These are phyloP conservation scores for Mustelus asterias DNA, from an alignment of 2,113 vertebrate species.

Conservation along the genomic window DNA sequence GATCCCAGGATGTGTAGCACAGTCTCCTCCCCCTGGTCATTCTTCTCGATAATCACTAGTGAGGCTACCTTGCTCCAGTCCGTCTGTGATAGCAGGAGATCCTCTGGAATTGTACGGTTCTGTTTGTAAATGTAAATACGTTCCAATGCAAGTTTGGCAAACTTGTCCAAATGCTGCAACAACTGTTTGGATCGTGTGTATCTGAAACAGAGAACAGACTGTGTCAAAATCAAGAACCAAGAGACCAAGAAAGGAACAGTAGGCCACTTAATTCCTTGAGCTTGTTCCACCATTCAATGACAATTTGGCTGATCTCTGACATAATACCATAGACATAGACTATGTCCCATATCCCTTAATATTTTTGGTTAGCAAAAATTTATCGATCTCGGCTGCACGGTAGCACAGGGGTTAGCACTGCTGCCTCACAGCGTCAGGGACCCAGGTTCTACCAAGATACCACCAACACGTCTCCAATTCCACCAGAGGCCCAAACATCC, in stretches of 20 bases:
- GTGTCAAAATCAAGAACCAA: neutral
- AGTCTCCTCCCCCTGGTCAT: slow-evolving; percentile 41
- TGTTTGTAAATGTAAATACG: slow-evolving; percentile 51
- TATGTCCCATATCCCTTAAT: neutral
- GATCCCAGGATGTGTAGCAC: neutral
- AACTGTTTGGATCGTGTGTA: slow-evolving; percentile 57
- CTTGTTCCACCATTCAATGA: neutral
- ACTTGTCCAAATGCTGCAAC: slow-evolving; percentile 60
- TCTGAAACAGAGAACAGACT: slow-evolving; percentile 43
- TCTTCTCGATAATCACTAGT: slow-evolving; percentile 59
- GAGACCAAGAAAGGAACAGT: neutral
- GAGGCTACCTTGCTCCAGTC: slow-evolving; percentile 51
- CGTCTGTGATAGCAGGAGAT: neutral
- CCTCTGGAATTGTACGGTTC: fast-evolving
- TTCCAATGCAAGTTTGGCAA: slow-evolving; percentile 53
- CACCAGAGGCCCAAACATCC: no score
- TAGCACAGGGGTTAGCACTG: no score
- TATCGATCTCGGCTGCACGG: neutral
- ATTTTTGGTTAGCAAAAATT: neutral
- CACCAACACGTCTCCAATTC: no score
- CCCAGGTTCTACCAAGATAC: no score
- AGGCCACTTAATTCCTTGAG: neutral
- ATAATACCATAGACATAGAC: no score
- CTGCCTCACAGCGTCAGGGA: no score
- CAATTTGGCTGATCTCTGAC: neutral